Conservation (phyloP, 2,888 invertebrate genomes). For the Lomographa bimaculata region DNA sequence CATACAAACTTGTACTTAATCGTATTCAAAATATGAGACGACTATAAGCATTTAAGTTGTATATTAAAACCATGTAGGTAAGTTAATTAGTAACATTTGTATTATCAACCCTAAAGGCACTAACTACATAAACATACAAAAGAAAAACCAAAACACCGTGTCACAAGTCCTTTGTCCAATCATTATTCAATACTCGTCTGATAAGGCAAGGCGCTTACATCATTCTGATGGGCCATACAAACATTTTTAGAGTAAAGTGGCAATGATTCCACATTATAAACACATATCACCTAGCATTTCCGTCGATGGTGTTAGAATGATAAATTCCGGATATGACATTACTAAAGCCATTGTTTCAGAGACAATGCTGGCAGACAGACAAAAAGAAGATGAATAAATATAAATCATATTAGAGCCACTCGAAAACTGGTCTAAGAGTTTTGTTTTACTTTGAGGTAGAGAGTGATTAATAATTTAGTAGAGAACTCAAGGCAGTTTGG, state of each 20-base stretch:
- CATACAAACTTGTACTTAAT: too few relatives aligned
- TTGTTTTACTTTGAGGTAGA: conserved; percentile 37
- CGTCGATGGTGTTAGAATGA: conserved; percentile 80
- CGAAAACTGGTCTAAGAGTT: conserved; percentile 58
- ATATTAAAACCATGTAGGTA: too few relatives aligned
- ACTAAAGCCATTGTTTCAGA: conserved; percentile 72
- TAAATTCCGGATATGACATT: conserved; percentile 78
- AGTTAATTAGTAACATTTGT: too few relatives aligned
- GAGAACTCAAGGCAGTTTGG: too few relatives aligned
- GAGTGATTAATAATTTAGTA: conserved; percentile 10
- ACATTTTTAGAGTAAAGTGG: conserved; percentile 69
- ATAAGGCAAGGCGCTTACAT: conserved; percentile 54
- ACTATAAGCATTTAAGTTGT: too few relatives aligned
- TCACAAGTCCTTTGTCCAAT: conserved; percentile 24
- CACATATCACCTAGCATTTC: conserved; percentile 75
- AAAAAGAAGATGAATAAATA: conserved; percentile 78
- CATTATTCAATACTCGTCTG: conserved; percentile 42
- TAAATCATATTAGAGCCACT: conserved; percentile 38
- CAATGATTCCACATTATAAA: conserved; percentile 78
- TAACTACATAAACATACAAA: conserved; percentile 13
- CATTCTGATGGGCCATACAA: conserved; percentile 61
- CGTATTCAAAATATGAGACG: too few relatives aligned
- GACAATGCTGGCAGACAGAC: conserved; percentile 72
- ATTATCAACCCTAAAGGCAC: too few relatives aligned
- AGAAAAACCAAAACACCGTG: conserved; percentile 9